Conservation (phyloP, 2,888 invertebrate species). For the Ceraclea dissimilis region DNA sequence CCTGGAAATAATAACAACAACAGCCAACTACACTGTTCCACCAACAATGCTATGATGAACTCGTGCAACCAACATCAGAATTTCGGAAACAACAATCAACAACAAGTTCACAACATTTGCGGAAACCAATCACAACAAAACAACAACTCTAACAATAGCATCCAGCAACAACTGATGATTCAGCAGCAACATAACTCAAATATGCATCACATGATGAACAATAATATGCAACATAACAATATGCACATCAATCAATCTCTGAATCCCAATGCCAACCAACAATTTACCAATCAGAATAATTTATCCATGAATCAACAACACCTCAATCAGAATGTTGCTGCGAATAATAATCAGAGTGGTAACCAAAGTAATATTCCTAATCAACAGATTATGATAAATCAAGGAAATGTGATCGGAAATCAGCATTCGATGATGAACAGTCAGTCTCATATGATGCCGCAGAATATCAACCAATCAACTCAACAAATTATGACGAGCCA, state of each 20-base stretch:
- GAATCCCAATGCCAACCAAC: not conserved
- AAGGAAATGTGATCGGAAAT: not conserved
- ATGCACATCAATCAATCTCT: not conserved
- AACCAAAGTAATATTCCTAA: conserved; percentile 7
- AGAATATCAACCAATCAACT: conserved; percentile 3
- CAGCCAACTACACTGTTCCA: conserved; percentile 20
- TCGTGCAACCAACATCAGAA: conserved; percentile 19
- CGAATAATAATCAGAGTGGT: not conserved
- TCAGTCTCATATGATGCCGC: conserved; percentile 13
- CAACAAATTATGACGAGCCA: conserved; percentile 8
- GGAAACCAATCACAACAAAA: conserved; percentile 4
- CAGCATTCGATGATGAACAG: not conserved
- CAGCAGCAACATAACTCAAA: not conserved
- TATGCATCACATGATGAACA: not conserved
- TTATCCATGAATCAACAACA: not conserved
- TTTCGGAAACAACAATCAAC: conserved; percentile 20
- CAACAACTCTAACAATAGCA: not conserved
- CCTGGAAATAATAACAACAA: conserved; percentile 21
- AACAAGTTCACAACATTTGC: conserved; percentile 18
- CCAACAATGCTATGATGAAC: conserved; percentile 16
- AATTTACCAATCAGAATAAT: not conserved
- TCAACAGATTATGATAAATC: conserved; percentile 1
- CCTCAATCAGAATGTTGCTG: not conserved
- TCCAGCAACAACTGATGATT: not conserved
- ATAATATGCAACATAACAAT: not conserved